phyloP scores from a whole-genome alignment of 2,113 vertebrate species.

The Anolis sagrei region DNA sequence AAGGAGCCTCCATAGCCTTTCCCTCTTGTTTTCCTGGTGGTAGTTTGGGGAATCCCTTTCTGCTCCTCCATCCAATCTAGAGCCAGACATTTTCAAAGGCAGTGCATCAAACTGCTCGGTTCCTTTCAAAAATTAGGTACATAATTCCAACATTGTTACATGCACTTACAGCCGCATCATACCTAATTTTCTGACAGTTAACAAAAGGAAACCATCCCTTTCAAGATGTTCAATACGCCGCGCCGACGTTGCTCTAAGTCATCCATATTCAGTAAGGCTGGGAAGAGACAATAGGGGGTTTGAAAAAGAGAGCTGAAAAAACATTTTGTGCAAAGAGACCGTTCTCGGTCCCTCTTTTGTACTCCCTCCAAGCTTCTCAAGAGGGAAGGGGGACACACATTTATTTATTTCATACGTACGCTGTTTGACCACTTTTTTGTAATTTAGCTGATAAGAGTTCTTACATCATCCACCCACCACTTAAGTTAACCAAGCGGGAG shows the following conservation, averaged over 20 bases:
- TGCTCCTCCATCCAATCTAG: neutral
- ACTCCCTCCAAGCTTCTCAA: neutral
- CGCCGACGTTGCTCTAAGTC: neutral
- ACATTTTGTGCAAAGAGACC: neutral
- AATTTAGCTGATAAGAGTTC: too few relatives aligned
- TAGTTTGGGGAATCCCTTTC: neutral
- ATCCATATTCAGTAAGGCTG: constrained; percentile 3
- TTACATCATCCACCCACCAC: neutral
- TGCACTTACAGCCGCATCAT: neutral
- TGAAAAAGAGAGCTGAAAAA: neutral
- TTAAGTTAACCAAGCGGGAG: neutral
- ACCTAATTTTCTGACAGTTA: neutral
- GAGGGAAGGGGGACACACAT: neutral
- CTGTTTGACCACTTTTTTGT: neutral
- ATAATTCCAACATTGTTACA: neutral
- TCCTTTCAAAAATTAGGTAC: neutral
- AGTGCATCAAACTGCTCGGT: neutral
- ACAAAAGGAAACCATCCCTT: neutral
- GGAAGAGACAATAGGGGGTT: neutral
- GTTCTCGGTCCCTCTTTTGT: neutral
- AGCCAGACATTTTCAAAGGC: neutral
- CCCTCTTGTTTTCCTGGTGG: too few relatives aligned
- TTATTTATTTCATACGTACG: too few relatives aligned
- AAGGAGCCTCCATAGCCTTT: too few relatives aligned
- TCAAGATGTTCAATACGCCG: neutral